Evolutionary conservation across 2,888 invertebrate genomes (phyloP).

Genomic region (Acronicta alni): DNA sequence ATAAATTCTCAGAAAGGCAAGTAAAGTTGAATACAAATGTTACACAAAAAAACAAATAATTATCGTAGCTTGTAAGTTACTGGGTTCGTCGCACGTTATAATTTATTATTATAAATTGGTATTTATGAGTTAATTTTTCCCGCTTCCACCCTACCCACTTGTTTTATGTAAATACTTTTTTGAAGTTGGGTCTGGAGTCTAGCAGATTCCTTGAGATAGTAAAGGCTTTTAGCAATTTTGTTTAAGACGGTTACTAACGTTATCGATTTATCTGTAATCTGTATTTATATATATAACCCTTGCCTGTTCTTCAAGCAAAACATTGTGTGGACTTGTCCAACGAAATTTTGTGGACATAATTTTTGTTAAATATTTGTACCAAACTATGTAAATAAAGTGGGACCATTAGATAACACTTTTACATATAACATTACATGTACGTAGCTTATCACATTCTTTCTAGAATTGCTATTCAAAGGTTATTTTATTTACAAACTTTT

Average conservation of each 20-base stretch:
- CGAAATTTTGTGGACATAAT: too few species aligned
- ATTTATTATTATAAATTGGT: not conserved
- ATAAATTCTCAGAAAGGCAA: too few species aligned
- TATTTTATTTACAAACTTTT: slow-evolving; percentile 25
- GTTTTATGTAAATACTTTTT: slow-evolving; percentile 1
- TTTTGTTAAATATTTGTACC: too few species aligned
- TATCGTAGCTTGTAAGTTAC: not conserved
- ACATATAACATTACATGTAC: not conserved
- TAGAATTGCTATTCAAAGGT: not conserved
- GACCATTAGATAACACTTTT: not conserved
- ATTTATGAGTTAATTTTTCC: slow-evolving; percentile 5
- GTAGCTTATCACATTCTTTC: too few species aligned
- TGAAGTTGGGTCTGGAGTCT: slow-evolving; percentile 5
- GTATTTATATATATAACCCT: too few species aligned
- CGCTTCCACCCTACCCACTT: not conserved
- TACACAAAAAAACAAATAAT: too few species aligned
- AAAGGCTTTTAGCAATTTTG: slow-evolving; percentile 1
- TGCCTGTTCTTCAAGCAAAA: too few species aligned
- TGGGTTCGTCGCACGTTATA: not conserved
- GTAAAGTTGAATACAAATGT: too few species aligned
- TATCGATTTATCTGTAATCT: not conserved
- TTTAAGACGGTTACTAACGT: not conserved
- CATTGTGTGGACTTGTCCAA: too few species aligned
- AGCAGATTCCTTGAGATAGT: not conserved
- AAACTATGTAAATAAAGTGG: too few species aligned